Conservation (phyloP, 2,888 invertebrate genomes). For the Thysanoteuthis rhombus region DNA sequence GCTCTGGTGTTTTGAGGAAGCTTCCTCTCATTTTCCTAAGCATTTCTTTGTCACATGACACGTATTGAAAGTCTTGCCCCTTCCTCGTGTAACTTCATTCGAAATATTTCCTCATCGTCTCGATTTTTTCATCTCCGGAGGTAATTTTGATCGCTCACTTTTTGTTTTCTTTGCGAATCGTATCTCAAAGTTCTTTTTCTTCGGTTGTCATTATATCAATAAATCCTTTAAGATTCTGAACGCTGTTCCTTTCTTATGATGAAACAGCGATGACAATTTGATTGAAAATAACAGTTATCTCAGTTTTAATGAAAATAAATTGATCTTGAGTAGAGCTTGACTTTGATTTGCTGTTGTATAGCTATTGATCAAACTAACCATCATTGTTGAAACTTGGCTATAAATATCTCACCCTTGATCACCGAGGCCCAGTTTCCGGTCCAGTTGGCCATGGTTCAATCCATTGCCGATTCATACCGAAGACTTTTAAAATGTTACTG, state of each 20-base stretch:
- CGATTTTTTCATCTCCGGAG: neutral
- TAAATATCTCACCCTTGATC: no score
- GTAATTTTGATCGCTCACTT: neutral
- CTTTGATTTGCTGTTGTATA: neutral
- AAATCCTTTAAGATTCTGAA: neutral
- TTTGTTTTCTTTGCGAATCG: neutral
- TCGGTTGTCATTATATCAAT: neutral
- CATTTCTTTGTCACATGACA: no score
- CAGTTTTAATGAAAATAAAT: neutral
- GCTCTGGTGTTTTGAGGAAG: no score
- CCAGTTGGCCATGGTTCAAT: no score
- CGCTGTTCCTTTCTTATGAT: neutral
- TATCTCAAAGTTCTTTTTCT: neutral
- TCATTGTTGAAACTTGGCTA: no score
- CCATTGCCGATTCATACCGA: no score
- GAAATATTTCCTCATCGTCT: no score
- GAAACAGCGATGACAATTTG: neutral
- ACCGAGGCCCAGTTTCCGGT: no score
- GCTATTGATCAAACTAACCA: neutral
- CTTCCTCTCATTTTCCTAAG: no score
- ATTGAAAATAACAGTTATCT: neutral
- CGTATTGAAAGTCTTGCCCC: no score
- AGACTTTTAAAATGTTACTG: no score
- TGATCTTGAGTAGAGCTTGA: neutral
- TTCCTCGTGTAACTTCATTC: neutral